phyloP scores from a whole-genome alignment of 2,888 invertebrate species.

The Phania funesta region DNA sequence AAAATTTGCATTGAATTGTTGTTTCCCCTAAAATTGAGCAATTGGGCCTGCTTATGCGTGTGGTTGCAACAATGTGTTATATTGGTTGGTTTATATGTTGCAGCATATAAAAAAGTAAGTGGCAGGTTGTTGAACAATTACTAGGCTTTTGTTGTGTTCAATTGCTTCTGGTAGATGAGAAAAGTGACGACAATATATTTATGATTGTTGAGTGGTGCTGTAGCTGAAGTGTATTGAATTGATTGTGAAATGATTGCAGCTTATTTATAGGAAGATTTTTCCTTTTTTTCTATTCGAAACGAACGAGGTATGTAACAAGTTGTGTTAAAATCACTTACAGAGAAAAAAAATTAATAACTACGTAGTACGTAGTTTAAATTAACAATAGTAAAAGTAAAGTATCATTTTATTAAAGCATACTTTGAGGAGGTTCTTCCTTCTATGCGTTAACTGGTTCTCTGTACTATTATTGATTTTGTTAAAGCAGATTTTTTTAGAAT shows the following conservation, averaged over 20 bases:
- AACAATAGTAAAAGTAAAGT: too few species aligned
- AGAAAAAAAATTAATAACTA: too few species aligned
- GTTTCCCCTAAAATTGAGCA: slow-evolving; percentile 19
- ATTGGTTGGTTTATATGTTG: not conserved
- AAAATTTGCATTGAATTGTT: slow-evolving; percentile 31
- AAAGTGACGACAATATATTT: slow-evolving; percentile 41
- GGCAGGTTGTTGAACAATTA: slow-evolving; percentile 46
- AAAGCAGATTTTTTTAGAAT: too few species aligned
- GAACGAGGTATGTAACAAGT: not conserved
- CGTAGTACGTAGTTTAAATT: too few species aligned
- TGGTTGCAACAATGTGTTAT: slow-evolving; percentile 10
- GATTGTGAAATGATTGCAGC: slow-evolving; percentile 42
- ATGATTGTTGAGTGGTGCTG: slow-evolving; percentile 44
- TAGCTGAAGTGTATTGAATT: slow-evolving; percentile 45
- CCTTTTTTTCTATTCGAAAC: not conserved
- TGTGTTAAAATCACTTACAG: not conserved
- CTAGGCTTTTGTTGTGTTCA: slow-evolving; percentile 4
- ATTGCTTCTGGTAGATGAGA: slow-evolving; percentile 26
- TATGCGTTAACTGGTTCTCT: too few species aligned
- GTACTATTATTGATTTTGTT: too few species aligned
- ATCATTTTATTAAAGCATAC: too few species aligned
- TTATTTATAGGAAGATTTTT: slow-evolving; percentile 5
- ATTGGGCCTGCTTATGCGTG: not conserved
- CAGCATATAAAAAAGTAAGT: slow-evolving; percentile 5
- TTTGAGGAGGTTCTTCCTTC: too few species aligned